These are phyloP conservation scores for Zoanthus sociatus DNA, from an alignment of 92 coral and sea anemone species.

Conservation along the genomic window DNA sequence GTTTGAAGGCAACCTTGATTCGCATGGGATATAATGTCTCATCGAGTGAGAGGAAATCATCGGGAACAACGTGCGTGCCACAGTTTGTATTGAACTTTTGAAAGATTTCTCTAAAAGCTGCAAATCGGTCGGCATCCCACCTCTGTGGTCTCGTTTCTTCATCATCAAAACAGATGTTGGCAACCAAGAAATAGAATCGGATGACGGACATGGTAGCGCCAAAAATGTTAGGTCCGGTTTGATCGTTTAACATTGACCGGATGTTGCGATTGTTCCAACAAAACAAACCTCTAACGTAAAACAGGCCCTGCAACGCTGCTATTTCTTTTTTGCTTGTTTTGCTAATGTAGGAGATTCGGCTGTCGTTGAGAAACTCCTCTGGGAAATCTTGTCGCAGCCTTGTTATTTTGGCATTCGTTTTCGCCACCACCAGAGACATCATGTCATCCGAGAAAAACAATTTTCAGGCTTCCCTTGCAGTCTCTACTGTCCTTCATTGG, in stretches of 20 bases:
- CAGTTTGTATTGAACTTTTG: conserved; percentile 1
- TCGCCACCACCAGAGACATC: not conserved
- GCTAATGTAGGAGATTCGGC: too few species aligned
- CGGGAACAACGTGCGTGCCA: not conserved
- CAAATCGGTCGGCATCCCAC: not conserved
- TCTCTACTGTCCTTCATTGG: not conserved
- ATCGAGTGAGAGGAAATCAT: not conserved
- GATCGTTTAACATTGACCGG: not conserved
- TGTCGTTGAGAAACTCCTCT: not conserved
- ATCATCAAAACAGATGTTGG: conserved; percentile 7
- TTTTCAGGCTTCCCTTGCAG: conserved; percentile 3
- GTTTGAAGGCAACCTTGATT: not conserved
- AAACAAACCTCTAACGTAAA: too few species aligned
- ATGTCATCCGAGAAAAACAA: not conserved
- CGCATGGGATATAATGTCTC: conserved; percentile 5
- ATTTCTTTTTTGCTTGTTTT: too few species aligned
- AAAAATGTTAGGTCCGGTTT: not conserved
- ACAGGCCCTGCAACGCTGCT: too few species aligned
- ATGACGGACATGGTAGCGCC: not conserved
- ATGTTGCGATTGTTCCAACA: not conserved
- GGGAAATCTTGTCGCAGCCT: not conserved
- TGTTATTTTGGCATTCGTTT: not conserved
- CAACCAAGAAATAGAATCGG: not conserved
- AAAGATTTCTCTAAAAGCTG: not conserved
- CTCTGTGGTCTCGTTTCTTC: not conserved